Evolutionary conservation across 2,113 vertebrate genomes (phyloP), one percentile per base, ranked within the genome.

Genomic region (Malaclemys terrapin): DNA sequence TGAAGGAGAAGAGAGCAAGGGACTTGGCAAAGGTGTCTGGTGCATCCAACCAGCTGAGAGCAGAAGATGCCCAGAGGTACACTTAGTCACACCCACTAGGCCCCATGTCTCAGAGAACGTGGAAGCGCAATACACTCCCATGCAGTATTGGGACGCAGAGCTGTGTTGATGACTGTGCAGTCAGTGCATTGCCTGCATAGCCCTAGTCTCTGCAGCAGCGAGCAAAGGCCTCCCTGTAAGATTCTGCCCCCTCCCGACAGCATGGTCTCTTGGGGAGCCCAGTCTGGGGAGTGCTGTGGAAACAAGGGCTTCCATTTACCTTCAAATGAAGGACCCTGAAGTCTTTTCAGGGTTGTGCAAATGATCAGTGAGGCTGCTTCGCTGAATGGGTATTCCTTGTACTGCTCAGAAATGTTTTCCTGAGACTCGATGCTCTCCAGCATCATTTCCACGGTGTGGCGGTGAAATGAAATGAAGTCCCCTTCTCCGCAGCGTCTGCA

Each of bases 401-500:
- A 13, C 10, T 5, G 8, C 53, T 25, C 8, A 5, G 22, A 5
- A 42, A n/a, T 50, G 10, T 5, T 2, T 3, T 24, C 52, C 38
- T 4, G 8, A 22, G 29, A 4, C n/a, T 57, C 49, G 19, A 17
- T 57, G 49, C n/a, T 53, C 1, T 45, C 42, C 49, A 52, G 80
- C 52, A 7, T 31, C n/a, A 89, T 84, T 16, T 95, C 54, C 54
- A 95, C 87, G 0, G 87, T 62, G 1, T 92, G 94, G 78, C 94
- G 96, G 72, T 98, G 98, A 11, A 89, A 97, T 13, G 96, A 90
- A 1, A 98, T 56, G 29, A 98, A 98, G 90, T 98, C 97, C 3
- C 90, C 81, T 11, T 75, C 85, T 14, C 38, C 38, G 80, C 98
- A 98, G 29, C 82, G 81, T 78, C 65, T 22, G 54, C 98, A 98